These are phyloP conservation scores for Gila robusta DNA, from an alignment of 2,797 vertebrate genomes.

Conservation along the genomic window DNA sequence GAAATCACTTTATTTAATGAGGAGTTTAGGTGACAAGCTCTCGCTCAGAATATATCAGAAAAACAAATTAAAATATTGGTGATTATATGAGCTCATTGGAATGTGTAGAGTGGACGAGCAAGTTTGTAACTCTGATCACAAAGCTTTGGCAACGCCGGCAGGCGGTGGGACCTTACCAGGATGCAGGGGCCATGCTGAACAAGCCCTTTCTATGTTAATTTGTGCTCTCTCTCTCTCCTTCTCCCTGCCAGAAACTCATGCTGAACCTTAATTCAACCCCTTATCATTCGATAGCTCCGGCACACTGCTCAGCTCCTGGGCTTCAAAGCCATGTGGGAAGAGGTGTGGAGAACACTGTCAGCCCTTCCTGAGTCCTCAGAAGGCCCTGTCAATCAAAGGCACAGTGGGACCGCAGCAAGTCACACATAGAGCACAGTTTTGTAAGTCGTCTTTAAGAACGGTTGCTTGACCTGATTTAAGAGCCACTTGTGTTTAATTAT, in stretches of 20 bases:
- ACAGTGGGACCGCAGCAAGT: background rate
- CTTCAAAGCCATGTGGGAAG: slow-evolving; percentile 49
- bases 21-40: background rate
- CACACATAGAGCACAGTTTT: background rate
- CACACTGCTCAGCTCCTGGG: slow-evolving; percentile 28
- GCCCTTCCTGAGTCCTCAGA: slow-evolving; percentile 10
- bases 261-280: slow-evolving; percentile 27
- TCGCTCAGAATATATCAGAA: background rate
- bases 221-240: slow-evolving; percentile 31
- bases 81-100: background rate
- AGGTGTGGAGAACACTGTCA: slow-evolving; percentile 45
- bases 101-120: background rate
- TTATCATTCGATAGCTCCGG: slow-evolving; percentile 33
- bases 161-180: slow-evolving; percentile 15
- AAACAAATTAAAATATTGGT: background rate
- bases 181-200: slow-evolving; percentile 43
- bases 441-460: background rate
- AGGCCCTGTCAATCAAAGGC: slow-evolving; percentile 36
- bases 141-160: background rate
- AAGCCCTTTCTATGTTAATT: slow-evolving; percentile 30
- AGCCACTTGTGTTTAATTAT: background rate
- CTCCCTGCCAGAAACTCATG: slow-evolving; percentile 23
- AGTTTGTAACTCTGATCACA: background rate
- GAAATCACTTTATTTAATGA: background rate
- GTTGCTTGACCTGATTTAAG: background rate